A percentile compares a stretch with the other conserved stretches of the same genome.
Conservation (phyloP, 1,140 invertebrate species). For the Macrosteles quadrilineatus region DNA sequence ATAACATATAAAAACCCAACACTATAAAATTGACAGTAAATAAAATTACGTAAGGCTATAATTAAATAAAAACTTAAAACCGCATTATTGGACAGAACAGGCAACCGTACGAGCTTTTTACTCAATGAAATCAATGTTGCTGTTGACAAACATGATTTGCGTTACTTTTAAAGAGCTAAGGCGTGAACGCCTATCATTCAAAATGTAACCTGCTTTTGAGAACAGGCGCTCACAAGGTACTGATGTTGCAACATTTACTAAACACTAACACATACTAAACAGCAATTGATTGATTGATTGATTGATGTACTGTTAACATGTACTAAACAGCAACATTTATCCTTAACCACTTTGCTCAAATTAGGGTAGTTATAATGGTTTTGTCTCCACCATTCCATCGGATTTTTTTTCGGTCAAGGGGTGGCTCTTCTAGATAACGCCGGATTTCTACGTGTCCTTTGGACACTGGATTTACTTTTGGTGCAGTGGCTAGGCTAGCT, state of each 20-base stretch:
- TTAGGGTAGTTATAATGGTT: constrained; percentile 45
- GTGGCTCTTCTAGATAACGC: constrained; percentile 24
- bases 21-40: no score
- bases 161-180: not conserved
- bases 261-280: no score
- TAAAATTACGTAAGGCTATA: no score
- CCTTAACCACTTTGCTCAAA: constrained; percentile 44
- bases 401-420: constrained; percentile 40
- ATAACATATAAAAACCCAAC: no score
- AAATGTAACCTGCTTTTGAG: not conserved
- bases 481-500: constrained; percentile 14
- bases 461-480: not conserved
- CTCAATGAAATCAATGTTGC: not conserved
- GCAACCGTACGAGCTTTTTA: no score
- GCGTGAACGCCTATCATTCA: not conserved
- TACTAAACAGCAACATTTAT: no score
- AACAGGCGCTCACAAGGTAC: not conserved
- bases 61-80: no score
- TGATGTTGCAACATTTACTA: constrained; percentile 37
- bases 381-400: constrained; percentile 47
- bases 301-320: no score
- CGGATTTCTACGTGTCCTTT: not conserved
- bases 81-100: no score
- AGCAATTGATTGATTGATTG: no score
- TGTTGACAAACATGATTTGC: not conserved